These are phyloP conservation scores for Cryptus armator DNA, from an alignment of 2,888 invertebrate genomes.

Conservation along the genomic window DNA sequence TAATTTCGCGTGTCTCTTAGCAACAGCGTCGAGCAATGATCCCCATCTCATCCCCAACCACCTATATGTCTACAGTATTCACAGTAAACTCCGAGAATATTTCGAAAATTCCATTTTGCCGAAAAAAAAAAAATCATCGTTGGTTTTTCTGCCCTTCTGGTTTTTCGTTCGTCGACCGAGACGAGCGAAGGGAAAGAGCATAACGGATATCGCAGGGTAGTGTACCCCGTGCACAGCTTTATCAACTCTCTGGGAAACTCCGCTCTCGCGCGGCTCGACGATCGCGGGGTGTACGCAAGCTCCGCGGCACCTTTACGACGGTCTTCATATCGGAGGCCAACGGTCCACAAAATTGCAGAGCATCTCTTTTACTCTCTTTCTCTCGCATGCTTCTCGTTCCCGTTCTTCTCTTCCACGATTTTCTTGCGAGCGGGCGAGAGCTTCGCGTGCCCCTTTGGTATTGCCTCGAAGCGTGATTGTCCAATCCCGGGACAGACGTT, in stretches of 20 bases:
- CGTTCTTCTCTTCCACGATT: slow-evolving; percentile 52
- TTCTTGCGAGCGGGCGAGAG: slow-evolving; percentile 53
- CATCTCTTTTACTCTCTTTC: slow-evolving; percentile 61
- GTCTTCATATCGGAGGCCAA: slow-evolving; percentile 81
- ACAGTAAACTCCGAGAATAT: neutral
- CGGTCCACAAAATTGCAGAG: slow-evolving; percentile 82
- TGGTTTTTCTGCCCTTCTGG: neutral
- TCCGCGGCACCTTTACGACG: slow-evolving; percentile 78
- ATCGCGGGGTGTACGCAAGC: slow-evolving; percentile 62
- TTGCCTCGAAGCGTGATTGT: slow-evolving; percentile 73
- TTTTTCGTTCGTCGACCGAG: too few relatives aligned
- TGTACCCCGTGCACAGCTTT: slow-evolving; percentile 51
- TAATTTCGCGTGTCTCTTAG: too few relatives aligned
- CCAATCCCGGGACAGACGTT: slow-evolving; percentile 76
- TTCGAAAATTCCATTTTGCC: neutral
- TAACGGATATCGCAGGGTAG: slow-evolving; percentile 60
- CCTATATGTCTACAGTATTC: neutral
- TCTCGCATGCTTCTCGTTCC: slow-evolving; percentile 58
- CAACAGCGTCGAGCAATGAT: too few relatives aligned
- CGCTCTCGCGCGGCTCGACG: slow-evolving; percentile 43
- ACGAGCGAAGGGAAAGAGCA: slow-evolving; percentile 51
- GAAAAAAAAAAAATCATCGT: neutral
- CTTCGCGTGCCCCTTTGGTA: slow-evolving; percentile 59
- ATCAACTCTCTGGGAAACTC: slow-evolving; percentile 48
- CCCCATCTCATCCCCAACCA: neutral